Base-by-base conservation (phyloP, 2,113 vertebrate genomes). In the Corythornis madagascariensis region DNA sequence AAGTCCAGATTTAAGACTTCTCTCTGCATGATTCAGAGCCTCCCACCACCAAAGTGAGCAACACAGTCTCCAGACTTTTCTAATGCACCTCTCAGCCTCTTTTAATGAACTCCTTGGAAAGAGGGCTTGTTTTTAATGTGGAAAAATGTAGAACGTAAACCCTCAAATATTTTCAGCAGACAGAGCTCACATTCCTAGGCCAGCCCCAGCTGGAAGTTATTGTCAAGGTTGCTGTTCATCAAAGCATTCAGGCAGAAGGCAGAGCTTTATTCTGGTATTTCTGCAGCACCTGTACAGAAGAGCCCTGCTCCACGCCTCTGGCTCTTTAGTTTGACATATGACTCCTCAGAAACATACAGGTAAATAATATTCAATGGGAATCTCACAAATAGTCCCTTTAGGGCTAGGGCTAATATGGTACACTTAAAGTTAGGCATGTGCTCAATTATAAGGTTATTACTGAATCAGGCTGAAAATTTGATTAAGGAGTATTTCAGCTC, bases 161-260 rank as follows among this genome's bases (percentile, higher is more conserved):
- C 92, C 88, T 88, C 90, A 95, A 92, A 57, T 93, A 93, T 94
- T 95, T 95, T 95, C 60, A 72, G 72, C 80, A 94, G 92, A 75
- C 90, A 91, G 82, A 81, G 65, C 33, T 94, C 7, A 0, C 72
- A 90, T 93, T 88, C 88, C 83, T 86, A 93, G 83, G 83, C 76
- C 69, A 88, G 80, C 7, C 48, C 65, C 88, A 94, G 90, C 90
- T 94, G 90, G 76, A 91, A 95, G 52, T 93, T 94, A 57, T 87
- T 93, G 89, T 92, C 72, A 93, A 80, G 60, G 82, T 45, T 43
- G 52, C 40, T 94, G 52, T 67, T 96, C 43, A 47, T 87, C 91
- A 93, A 87, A 94, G 52, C 35, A 7, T 31, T 69, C 56, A 16
- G 48, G 84, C 67, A 89, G 74, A 87, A 93, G 60, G 48, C 64